phyloP scores from a whole-genome alignment of 2,113 vertebrate genomes.

The Brachyistius frenatus region DNA sequence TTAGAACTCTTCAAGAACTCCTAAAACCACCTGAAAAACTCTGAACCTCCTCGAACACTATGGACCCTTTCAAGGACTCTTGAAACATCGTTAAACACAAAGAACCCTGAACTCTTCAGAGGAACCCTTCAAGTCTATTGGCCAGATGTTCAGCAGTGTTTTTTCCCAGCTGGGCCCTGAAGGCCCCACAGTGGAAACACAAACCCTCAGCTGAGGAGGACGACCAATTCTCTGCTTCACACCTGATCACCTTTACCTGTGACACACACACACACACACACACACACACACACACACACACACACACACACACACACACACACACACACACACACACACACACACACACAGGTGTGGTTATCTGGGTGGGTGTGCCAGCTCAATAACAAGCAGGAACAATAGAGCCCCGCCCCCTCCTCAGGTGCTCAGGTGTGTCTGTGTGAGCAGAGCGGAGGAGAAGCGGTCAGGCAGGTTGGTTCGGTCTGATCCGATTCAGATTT shows the following conservation, averaged over 20 bases:
- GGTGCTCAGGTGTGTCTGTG: slow-evolving; percentile 41
- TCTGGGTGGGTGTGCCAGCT: slow-evolving; percentile 30
- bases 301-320: background rate
- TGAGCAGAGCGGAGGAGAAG: background rate
- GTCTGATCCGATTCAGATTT: background rate
- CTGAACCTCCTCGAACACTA: no score
- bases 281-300: background rate
- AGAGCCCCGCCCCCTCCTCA: slow-evolving; percentile 24
- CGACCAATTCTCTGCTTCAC: background rate
- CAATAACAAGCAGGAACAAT: slow-evolving; percentile 47
- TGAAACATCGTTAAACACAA: no score
- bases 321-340: background rate
- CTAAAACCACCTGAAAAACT: no score
- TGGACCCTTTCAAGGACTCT: no score
- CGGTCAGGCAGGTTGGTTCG: slow-evolving; percentile 35
- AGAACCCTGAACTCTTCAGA: no score
- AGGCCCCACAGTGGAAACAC: slow-evolving; percentile 8
- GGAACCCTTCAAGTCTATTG: no score
- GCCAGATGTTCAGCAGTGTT: background rate
- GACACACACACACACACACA: slow-evolving; percentile 12
- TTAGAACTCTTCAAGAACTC: no score
- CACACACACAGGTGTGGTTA: slow-evolving; percentile 13
- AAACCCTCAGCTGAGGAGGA: slow-evolving; percentile 2
- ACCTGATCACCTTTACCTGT: slow-evolving; percentile 2
- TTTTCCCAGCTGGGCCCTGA: slow-evolving; percentile 13